These are phyloP conservation scores for Ditylenchus dipsaci DNA, from an alignment of 1,140 invertebrate genomes.

Conservation along the genomic window DNA sequence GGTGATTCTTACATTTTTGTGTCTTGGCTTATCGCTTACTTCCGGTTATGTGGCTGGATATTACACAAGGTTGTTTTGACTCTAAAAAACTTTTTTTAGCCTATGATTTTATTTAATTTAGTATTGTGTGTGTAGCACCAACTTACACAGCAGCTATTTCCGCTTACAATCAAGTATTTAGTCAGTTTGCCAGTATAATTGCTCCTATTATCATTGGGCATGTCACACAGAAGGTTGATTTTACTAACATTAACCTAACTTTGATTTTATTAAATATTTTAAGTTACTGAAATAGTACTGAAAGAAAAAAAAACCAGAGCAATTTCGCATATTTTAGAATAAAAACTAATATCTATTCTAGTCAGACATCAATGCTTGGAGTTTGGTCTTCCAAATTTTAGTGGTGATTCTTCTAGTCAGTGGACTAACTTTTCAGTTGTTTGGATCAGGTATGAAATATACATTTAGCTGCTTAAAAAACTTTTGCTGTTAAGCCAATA, in stretches of 20 bases:
- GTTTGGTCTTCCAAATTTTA: constrained; percentile 18
- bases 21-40: constrained; percentile 15
- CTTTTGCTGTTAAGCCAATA: constrained; percentile 4
- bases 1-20: constrained; percentile 10
- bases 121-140: constrained; percentile 25
- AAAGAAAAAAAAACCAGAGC: too few relatives aligned
- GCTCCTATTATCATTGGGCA: constrained; percentile 26
- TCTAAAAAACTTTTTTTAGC: too few relatives aligned
- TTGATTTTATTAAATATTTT: too few relatives aligned
- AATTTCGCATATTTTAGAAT: too few relatives aligned
- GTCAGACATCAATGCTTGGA: constrained; percentile 21
- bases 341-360: too few relatives aligned
- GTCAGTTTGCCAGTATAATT: constrained; percentile 22
- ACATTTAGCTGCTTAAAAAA: neutral
- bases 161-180: constrained; percentile 22
- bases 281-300: too few relatives aligned
- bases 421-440: constrained; percentile 12
- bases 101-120: constrained; percentile 1
- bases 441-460: constrained; percentile 17
- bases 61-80: neutral
- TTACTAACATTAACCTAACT: too few relatives aligned
- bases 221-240: constrained; percentile 20
- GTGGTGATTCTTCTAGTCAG: constrained; percentile 17
- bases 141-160: constrained; percentile 20
- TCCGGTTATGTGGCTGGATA: constrained; percentile 15